These are phyloP conservation scores for Stegodyphus dumicola DNA, from an alignment of 1,140 invertebrate genomes.

Conservation along the genomic window DNA sequence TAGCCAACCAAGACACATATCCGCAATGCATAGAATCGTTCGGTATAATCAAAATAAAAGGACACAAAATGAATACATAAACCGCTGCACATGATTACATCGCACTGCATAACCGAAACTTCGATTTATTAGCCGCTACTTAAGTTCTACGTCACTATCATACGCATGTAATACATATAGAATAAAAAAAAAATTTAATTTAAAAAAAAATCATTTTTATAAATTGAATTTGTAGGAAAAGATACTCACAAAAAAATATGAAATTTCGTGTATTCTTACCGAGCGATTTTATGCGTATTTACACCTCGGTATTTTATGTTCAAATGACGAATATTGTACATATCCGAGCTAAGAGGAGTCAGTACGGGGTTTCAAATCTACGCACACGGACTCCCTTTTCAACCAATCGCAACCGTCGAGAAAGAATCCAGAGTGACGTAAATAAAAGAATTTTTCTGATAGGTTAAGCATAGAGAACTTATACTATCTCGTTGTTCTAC, in stretches of 20 bases:
- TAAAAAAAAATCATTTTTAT: neutral
- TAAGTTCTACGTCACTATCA: neutral
- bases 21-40: neutral
- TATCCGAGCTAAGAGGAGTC: slow-evolving; percentile 33
- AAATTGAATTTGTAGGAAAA: neutral
- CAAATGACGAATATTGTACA: slow-evolving; percentile 38
- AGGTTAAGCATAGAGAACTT: slow-evolving; percentile 1
- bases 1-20: neutral
- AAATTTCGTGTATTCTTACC: slow-evolving; percentile 22
- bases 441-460: slow-evolving; percentile 59
- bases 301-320: slow-evolving; percentile 53
- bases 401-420: slow-evolving; percentile 39
- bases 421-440: slow-evolving; percentile 15
- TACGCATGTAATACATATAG: no score
- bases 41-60: neutral
- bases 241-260: slow-evolving; percentile 57
- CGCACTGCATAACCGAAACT: neutral
- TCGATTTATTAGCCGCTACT: neutral
- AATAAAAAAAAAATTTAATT: neutral
- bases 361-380: slow-evolving; percentile 52
- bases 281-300: slow-evolving; percentile 59
- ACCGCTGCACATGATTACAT: neutral
- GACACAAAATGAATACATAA: neutral
- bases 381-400: slow-evolving; percentile 20
- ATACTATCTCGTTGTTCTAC: neutral